Conservation (phyloP, 2,113 vertebrate species). For the Phaethon lepturus region DNA sequence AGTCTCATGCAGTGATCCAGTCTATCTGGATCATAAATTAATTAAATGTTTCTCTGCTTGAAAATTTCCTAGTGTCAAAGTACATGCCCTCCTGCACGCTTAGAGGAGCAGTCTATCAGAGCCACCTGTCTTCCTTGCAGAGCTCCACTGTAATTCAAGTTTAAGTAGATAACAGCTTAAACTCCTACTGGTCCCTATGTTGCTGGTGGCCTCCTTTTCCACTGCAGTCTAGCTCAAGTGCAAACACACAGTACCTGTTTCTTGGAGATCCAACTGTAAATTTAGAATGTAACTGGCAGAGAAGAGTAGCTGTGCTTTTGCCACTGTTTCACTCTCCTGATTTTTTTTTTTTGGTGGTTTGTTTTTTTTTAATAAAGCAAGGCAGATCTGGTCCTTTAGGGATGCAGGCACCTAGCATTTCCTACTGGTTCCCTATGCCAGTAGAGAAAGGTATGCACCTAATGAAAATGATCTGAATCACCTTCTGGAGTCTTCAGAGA, state of each 20-base stretch:
- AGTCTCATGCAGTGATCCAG: not conserved
- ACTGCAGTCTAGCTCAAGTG: not conserved
- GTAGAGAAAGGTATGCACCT: not conserved
- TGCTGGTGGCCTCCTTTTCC: not conserved
- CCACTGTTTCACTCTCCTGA: not conserved
- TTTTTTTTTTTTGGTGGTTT: not conserved
- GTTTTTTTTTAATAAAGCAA: not conserved
- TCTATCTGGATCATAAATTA: not conserved
- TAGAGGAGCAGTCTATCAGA: not conserved
- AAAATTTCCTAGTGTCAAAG: not conserved
- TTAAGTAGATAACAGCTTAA: not conserved
- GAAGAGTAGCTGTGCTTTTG: not conserved
- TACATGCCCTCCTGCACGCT: not conserved
- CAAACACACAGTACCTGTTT: fast-evolving
- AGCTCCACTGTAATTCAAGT: not conserved
- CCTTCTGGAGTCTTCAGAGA: not conserved
- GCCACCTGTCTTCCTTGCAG: not conserved
- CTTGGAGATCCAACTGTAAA: not conserved
- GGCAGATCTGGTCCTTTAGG: not conserved
- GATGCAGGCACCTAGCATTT: not conserved
- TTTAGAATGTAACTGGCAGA: not conserved
- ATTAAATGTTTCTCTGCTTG: not conserved
- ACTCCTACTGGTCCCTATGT: not conserved
- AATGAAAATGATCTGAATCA: not conserved
- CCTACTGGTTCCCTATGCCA: not conserved